Conservation (phyloP, 1,140 invertebrate genomes). For the Aleiodes sp. region DNA sequence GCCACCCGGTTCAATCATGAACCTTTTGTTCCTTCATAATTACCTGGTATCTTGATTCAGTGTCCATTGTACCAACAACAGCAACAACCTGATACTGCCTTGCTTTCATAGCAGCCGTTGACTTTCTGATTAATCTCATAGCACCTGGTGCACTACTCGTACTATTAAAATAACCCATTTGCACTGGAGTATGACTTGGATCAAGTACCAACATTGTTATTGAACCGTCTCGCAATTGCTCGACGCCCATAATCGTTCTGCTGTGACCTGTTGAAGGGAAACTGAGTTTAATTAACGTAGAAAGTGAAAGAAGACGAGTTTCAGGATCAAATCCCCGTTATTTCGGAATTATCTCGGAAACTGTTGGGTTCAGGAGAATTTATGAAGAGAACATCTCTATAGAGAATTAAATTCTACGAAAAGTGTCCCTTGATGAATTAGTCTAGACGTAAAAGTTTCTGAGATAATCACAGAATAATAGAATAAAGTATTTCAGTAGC, state of each 20-base stretch:
- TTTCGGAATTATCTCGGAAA: too few relatives aligned
- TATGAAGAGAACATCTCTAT: too few relatives aligned
- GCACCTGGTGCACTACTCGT: constrained; percentile 68
- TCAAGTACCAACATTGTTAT: constrained; percentile 84
- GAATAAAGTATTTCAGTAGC: too few relatives aligned
- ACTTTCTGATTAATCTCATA: constrained; percentile 78
- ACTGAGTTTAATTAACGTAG: constrained; percentile 34
- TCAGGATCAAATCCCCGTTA: too few relatives aligned
- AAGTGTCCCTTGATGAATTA: too few relatives aligned
- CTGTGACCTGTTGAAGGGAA: constrained; percentile 91
- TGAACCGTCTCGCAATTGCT: constrained; percentile 76
- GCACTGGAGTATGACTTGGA: constrained; percentile 82
- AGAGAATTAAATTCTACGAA: too few relatives aligned
- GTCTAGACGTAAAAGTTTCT: too few relatives aligned
- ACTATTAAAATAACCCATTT: constrained; percentile 77
- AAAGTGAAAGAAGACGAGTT: not conserved
- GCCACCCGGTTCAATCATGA: not conserved
- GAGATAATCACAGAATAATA: too few relatives aligned
- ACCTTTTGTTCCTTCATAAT: constrained; percentile 1
- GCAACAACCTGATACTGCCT: constrained; percentile 88
- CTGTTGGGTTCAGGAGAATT: too few relatives aligned
- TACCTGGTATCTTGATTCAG: constrained; percentile 81
- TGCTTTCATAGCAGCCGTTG: constrained; percentile 79
- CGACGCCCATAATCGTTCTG: constrained; percentile 88
- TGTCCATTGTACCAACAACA: constrained; percentile 77